Conservation (phyloP, 2,113 vertebrate genomes). For the Octodon degus region DNA sequence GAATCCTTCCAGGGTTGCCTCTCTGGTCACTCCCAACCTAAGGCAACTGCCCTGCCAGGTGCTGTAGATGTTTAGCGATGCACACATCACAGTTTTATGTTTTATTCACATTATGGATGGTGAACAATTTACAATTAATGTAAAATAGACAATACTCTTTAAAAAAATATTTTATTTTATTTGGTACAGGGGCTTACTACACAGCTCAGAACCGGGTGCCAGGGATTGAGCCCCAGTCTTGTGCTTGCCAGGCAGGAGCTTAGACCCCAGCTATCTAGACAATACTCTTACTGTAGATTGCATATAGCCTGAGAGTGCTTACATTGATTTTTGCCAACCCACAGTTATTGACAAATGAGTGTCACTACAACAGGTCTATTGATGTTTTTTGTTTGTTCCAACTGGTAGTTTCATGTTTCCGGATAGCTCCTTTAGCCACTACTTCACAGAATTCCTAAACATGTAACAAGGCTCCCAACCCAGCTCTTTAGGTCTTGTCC, state of each 20-base stretch:
- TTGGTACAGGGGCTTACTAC: too few species aligned
- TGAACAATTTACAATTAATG: slow-evolving; percentile 24
- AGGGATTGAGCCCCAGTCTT: too few species aligned
- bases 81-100: background rate
- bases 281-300: background rate
- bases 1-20: background rate
- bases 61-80: background rate
- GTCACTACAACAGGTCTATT: background rate
- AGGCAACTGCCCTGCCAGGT: background rate
- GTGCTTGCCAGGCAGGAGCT: too few species aligned
- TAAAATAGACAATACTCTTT: background rate
- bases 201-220: too few species aligned
- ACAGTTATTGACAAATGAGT: background rate
- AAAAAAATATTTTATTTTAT: too few species aligned
- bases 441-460: background rate
- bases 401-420: background rate
- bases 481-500: background rate
- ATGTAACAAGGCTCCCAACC: background rate
- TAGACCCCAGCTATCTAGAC: too few species aligned
- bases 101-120: background rate
- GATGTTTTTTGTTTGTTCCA: slow-evolving; percentile 35
- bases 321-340: background rate
- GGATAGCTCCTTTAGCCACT: background rate
- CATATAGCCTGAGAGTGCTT: background rate
- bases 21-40: background rate